Evolutionary conservation across 2,113 vertebrate genomes (phyloP).

Genomic region (Tragelaphus imberbis): DNA sequence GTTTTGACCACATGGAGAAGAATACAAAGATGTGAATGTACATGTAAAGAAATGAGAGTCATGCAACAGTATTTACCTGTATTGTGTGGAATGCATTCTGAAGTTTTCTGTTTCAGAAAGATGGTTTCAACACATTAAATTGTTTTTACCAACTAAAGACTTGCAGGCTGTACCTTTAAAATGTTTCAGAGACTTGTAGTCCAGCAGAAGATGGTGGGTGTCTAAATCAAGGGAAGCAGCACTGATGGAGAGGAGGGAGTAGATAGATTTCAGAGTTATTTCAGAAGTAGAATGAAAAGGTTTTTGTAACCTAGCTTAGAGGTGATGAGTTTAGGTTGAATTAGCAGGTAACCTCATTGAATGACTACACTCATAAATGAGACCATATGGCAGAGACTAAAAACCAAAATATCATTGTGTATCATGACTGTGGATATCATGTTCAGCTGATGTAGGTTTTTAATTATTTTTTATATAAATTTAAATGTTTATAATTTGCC

Average conservation of each 20-base stretch:
- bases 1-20: neutral
- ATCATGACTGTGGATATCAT: neutral
- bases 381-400: neutral
- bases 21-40: neutral
- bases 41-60: neutral
- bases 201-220: neutral
- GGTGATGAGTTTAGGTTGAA: neutral
- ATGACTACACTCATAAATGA: neutral
- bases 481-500: neutral
- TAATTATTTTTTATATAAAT: slow-evolving; percentile 4
- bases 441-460: neutral
- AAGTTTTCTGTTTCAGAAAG: neutral
- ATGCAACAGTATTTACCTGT: neutral
- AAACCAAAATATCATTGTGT: neutral
- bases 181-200: neutral
- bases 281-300: neutral
- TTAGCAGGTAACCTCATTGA: neutral
- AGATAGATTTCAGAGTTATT: neutral
- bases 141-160: neutral
- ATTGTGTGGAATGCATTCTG: neutral
- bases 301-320: neutral
- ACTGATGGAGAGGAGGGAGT: neutral
- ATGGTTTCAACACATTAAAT: neutral
- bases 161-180: slow-evolving; percentile 29
- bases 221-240: neutral